Evolutionary conservation across 2,797 vertebrate genomes (phyloP).

Genomic region (Microhierax caerulescens): DNA sequence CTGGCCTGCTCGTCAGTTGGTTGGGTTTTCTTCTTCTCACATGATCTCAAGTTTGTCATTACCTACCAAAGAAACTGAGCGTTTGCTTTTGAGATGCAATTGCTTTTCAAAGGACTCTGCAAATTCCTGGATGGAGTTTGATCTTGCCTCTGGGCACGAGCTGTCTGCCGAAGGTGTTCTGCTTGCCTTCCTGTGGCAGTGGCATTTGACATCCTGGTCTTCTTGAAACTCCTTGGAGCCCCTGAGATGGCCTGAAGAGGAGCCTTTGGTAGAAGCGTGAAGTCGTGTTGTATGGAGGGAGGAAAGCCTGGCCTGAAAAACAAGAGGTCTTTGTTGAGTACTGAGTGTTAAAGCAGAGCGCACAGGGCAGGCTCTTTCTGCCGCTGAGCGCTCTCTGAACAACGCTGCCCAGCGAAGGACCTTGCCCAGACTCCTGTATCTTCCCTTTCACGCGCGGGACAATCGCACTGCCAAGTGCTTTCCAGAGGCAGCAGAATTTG

Average conservation of each 20-base stretch:
- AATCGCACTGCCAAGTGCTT: not conserved
- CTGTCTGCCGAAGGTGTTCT: constrained; percentile 78
- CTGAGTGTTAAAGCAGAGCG: not conserved
- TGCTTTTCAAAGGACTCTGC: constrained; percentile 84
- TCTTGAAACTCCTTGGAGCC: constrained; percentile 75
- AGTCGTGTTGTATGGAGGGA: constrained; percentile 78
- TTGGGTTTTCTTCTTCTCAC: not conserved
- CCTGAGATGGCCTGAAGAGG: constrained; percentile 72
- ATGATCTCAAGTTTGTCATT: not conserved
- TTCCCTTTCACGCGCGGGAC: not conserved
- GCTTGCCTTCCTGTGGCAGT: constrained; percentile 69
- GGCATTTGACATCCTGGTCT: constrained; percentile 74
- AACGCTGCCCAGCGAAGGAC: not conserved
- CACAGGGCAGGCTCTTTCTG: not conserved
- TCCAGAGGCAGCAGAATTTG: not conserved
- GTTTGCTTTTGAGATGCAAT: constrained; percentile 78
- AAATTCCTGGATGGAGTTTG: constrained; percentile 84
- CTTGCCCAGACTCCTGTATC: not conserved
- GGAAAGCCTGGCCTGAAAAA: constrained; percentile 82
- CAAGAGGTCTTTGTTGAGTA: not conserved
- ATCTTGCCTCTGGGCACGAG: constrained; percentile 65
- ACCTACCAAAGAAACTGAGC: constrained; percentile 81
- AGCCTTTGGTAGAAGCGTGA: constrained; percentile 71
- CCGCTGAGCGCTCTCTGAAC: not conserved
- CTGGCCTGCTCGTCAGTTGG: not conserved